Percentiles rank a stretch among this genome's conserved stretches.
Evolutionary conservation across 2,888 invertebrate species (phyloP).

Genomic region (Halictus ligatus): DNA sequence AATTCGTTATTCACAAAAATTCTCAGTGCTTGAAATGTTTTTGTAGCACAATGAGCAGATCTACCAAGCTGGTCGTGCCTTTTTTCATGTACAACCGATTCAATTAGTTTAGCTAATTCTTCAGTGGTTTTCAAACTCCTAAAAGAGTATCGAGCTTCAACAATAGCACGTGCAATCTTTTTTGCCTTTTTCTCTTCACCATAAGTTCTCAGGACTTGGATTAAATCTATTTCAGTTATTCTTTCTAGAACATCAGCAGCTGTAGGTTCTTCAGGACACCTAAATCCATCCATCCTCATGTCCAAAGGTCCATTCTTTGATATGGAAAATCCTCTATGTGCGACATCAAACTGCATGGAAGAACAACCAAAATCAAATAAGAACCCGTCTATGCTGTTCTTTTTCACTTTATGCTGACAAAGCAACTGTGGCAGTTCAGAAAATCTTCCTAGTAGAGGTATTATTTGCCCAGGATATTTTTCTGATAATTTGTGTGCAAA

Average conservation of each 20-base stretch:
- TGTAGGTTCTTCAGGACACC: conserved; percentile 90
- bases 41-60: conserved; percentile 93
- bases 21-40: conserved; percentile 96
- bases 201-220: conserved; percentile 94
- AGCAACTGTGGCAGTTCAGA: conserved; percentile 93
- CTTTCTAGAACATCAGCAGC: conserved; percentile 95
- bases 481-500: conserved; percentile 88
- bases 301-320: conserved; percentile 95
- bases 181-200: conserved; percentile 96
- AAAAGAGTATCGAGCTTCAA: conserved; percentile 92
- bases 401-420: conserved; percentile 86
- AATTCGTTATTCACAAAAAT: conserved; percentile 98
- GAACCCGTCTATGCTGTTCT: conserved; percentile 92
- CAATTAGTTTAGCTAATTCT: conserved; percentile 92
- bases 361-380: conserved; percentile 97
- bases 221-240: conserved; percentile 91
- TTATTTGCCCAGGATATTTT: conserved; percentile 89
- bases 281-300: conserved; percentile 96
- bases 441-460: conserved; percentile 94
- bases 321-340: conserved; percentile 93
- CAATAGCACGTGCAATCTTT: conserved; percentile 93
- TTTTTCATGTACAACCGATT: conserved; percentile 86
- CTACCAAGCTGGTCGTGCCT: conserved; percentile 90
- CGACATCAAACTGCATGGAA: conserved; percentile 96
- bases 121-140: conserved; percentile 92